Percentiles rank a stretch among this genome's conserved stretches.
Evolutionary conservation across 2,888 invertebrate genomes (phyloP).

Genomic region (Harpagoxenus sublaevis): DNA sequence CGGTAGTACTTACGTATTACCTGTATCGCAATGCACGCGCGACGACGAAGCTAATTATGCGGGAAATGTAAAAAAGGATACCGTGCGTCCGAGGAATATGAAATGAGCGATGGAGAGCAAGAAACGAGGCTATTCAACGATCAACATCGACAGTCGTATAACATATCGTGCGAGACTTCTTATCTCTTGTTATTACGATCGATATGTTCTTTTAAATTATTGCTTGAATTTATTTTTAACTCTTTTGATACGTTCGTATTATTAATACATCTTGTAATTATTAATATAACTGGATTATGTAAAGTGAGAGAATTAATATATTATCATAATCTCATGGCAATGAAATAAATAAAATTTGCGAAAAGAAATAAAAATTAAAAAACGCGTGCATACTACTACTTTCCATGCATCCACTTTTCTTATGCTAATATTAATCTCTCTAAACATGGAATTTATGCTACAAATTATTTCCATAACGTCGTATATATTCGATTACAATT

Average conservation of each 20-base stretch:
- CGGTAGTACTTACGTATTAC: background rate
- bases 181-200: constrained; percentile 44
- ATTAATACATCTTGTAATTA: background rate
- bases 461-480: background rate
- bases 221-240: constrained; percentile 29
- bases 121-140: constrained; percentile 57
- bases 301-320: background rate
- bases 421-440: constrained; percentile 5
- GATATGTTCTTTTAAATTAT: constrained; percentile 7
- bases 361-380: background rate
- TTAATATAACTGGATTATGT: background rate
- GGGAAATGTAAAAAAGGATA: constrained; percentile 9
- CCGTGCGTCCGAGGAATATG: constrained; percentile 45
- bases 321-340: background rate
- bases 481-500: background rate
- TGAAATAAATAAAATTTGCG: background rate
- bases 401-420: background rate
- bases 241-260: background rate
- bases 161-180: constrained; percentile 41
- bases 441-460: background rate
- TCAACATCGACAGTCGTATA: constrained; percentile 39
- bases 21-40: constrained; percentile 22
- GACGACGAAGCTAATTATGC: constrained; percentile 22
- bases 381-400: background rate
- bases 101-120: constrained; percentile 51